phyloP scores from a whole-genome alignment of 1,140 invertebrate species.

The Caenorhabditis latens region DNA sequence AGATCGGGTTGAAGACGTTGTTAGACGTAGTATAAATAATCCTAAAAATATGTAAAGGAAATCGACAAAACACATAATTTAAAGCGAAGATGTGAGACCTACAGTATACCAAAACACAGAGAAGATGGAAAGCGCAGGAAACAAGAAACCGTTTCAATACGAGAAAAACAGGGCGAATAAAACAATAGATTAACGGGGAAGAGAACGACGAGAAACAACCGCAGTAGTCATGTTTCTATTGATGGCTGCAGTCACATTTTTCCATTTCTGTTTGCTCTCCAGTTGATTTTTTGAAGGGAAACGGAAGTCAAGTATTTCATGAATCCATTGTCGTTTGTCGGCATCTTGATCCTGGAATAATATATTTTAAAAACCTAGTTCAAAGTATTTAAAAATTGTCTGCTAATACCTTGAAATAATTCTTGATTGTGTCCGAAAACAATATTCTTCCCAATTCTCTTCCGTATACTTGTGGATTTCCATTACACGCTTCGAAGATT shows the following conservation, averaged over 20 bases:
- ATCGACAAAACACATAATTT: background rate
- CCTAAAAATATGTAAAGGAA: background rate
- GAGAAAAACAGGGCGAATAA: background rate
- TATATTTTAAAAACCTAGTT: background rate
- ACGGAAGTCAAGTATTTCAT: constrained; percentile 59
- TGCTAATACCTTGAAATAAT: constrained; percentile 53
- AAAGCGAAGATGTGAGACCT: constrained; percentile 24
- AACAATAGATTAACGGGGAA: constrained; percentile 1
- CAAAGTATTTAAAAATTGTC: background rate
- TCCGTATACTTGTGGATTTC: constrained; percentile 53
- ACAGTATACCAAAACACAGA: background rate
- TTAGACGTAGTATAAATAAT: too few species aligned
- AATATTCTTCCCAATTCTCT: constrained; percentile 37
- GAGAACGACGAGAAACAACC: constrained; percentile 15
- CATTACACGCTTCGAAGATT: constrained; percentile 34
- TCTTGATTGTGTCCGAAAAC: constrained; percentile 28
- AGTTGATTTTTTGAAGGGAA: constrained; percentile 43
- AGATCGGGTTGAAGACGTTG: too few species aligned
- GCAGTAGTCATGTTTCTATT: constrained; percentile 53
- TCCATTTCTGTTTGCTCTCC: constrained; percentile 60
- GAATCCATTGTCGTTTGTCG: constrained; percentile 49
- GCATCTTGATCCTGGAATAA: constrained; percentile 59
- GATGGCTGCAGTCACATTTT: constrained; percentile 54
- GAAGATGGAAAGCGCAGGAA: background rate
- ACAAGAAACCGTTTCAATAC: background rate